Conservation (phyloP, 2,797 vertebrate species). For the Micromesistius poutassou region DNA sequence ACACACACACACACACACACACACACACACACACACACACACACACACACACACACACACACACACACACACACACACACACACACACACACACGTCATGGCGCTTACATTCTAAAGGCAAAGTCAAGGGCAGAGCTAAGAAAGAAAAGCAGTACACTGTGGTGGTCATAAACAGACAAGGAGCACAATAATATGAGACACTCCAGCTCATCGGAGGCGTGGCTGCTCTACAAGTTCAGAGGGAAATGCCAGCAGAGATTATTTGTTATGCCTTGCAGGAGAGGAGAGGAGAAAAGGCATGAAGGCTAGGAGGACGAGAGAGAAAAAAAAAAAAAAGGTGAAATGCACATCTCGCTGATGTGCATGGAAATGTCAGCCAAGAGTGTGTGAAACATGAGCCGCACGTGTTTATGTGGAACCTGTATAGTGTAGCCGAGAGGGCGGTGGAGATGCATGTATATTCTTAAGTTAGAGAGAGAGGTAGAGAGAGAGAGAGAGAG, state of each 20-base stretch:
- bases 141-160: not conserved
- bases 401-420: conserved; percentile 38
- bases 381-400: conserved; percentile 36
- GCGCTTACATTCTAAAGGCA: not conserved
- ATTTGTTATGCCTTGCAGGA: conserved; percentile 31
- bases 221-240: conserved; percentile 19
- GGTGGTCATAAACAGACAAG: conserved; percentile 4
- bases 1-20: not conserved
- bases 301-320: not conserved
- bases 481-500: not conserved
- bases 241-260: conserved; percentile 40
- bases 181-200: not conserved
- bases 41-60: too few relatives aligned
- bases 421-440: conserved; percentile 44
- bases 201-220: not conserved
- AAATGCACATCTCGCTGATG: conserved; percentile 53
- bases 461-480: not conserved
- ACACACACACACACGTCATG: not conserved
- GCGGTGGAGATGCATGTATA: conserved; percentile 44
- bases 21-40: too few relatives aligned
- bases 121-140: not conserved
- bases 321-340: not conserved
- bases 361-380: conserved; percentile 66
- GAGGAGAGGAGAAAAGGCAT: not conserved
- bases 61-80: too few relatives aligned